Percentiles rank a stretch among this genome's conserved stretches.
Evolutionary conservation across 2,888 invertebrate species (phyloP).

Genomic region (Platycheirus albimanus): DNA sequence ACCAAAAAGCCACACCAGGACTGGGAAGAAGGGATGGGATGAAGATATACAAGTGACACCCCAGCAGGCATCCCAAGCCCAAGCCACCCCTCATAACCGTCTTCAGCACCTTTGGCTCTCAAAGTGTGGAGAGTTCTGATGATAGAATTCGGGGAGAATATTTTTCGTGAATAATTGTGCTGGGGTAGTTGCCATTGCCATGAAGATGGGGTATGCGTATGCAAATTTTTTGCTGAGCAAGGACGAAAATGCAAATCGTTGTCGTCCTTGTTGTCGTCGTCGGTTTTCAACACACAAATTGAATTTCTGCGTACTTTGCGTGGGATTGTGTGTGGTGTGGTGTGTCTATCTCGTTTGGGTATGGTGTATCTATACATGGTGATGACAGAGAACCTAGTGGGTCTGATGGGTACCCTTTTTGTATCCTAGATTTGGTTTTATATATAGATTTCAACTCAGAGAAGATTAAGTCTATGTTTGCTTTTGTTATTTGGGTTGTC

Average conservation of each 20-base stretch:
- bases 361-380: slow-evolving; percentile 12
- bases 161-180: neutral
- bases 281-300: slow-evolving; percentile 61
- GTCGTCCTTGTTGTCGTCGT: slow-evolving; percentile 57
- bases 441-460: slow-evolving; percentile 31
- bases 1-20: neutral
- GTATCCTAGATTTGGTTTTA: slow-evolving; percentile 1
- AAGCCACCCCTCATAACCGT: slow-evolving; percentile 12
- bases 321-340: slow-evolving; percentile 2
- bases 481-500: slow-evolving; percentile 31
- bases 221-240: slow-evolving; percentile 41
- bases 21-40: too few relatives aligned
- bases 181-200: neutral
- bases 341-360: neutral
- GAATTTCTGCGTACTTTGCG: slow-evolving; percentile 41
- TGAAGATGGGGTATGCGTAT: slow-evolving; percentile 9
- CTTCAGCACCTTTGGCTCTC: slow-evolving; percentile 20
- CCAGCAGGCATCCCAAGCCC: too few relatives aligned
- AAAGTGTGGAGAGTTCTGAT: slow-evolving; percentile 1
- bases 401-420: slow-evolving; percentile 13
- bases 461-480: slow-evolving; percentile 34
- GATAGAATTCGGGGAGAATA: slow-evolving; percentile 1
- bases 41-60: too few relatives aligned
- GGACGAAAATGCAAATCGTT: slow-evolving; percentile 66
- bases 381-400: slow-evolving; percentile 43